Base-by-base conservation (phyloP, 92 coral and sea anemone genomes). In the Actinostola sp. region DNA sequence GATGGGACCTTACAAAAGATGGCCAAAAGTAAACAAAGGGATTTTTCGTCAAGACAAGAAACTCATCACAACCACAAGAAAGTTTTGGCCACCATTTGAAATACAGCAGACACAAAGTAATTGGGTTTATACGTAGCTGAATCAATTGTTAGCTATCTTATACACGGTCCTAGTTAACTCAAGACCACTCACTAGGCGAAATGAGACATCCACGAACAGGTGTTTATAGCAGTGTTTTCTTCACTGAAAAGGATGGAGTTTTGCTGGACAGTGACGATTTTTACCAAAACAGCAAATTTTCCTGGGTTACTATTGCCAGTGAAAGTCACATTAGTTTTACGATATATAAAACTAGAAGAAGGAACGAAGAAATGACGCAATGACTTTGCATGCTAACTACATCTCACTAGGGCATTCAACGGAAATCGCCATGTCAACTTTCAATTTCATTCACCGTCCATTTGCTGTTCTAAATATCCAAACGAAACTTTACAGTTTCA, bases 1-100 rank as follows among this genome's bases (percentile, higher is more conserved):
- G 72, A 39, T 75, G 81, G 79, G 81, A 52, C 65, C 71, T 49
- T 24, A 75, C 81, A 75, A 75, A 75, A 75, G 81, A 70, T 31
- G 56, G 51, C 44, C 24, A 63, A 75, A 75, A 75, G 81, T 75
- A 75, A 75, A 75, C 81, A 75, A 73, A 50, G 68, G 63, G 62
- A 1, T 46, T 61, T 51, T 68, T 50, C 73, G 74, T 33, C 32
- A 48, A 68, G 31, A 17, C n/a, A 29, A 38, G 33, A 56, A 23
- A 51, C 48, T 26, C 59, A 51, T 6, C 50, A 24, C 33, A 20
- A 68, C 74, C 61, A 35, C 48, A 35, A 68, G 48, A 68, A 68
- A 68, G 74, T 68, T 50, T 68, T 48, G 41, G 27, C 74, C 11
- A 23, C 24, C 74, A 46, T 68, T 68, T 68, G 58, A 48, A 66